Evolutionary conservation across 2,797 vertebrate genomes (phyloP).

Genomic region (Microctenopoma lineatum): DNA sequence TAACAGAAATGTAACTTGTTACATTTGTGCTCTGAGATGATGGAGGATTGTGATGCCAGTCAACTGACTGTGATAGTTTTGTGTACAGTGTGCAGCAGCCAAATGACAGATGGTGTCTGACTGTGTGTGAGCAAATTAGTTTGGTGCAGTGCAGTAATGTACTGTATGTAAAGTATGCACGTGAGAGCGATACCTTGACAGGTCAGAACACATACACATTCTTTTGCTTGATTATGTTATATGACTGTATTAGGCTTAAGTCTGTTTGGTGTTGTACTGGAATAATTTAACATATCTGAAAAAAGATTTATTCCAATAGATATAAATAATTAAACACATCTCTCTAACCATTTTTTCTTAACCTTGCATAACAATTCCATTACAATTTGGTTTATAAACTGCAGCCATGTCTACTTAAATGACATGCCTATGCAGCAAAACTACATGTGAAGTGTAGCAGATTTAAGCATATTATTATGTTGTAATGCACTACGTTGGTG

Average conservation of each 20-base stretch:
- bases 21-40: background rate
- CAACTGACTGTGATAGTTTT: conserved; percentile 15
- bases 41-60: conserved; percentile 9
- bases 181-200: conserved; percentile 5
- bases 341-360: background rate
- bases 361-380: background rate
- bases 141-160: conserved; percentile 21
- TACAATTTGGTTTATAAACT: background rate
- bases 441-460: too few relatives aligned
- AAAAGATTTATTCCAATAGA: background rate
- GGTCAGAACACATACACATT: conserved; percentile 1
- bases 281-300: background rate
- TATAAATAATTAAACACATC: background rate
- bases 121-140: conserved; percentile 35
- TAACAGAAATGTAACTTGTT: background rate
- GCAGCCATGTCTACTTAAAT: too few relatives aligned
- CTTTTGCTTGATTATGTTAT: conserved; percentile 15
- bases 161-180: conserved; percentile 20
- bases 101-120: conserved; percentile 38
- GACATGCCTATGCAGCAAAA: too few relatives aligned
- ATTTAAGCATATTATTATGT: too few relatives aligned
- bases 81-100: conserved; percentile 17
- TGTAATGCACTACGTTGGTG: too few relatives aligned
- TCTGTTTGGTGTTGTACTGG: background rate
- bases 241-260: too few relatives aligned